A percentile compares a stretch with the other conserved stretches of the same genome.
Evolutionary conservation across 30 jellyfish, hydroid and myxozoan species (phyloP).

Genomic region (Cassiopea andromeda): DNA sequence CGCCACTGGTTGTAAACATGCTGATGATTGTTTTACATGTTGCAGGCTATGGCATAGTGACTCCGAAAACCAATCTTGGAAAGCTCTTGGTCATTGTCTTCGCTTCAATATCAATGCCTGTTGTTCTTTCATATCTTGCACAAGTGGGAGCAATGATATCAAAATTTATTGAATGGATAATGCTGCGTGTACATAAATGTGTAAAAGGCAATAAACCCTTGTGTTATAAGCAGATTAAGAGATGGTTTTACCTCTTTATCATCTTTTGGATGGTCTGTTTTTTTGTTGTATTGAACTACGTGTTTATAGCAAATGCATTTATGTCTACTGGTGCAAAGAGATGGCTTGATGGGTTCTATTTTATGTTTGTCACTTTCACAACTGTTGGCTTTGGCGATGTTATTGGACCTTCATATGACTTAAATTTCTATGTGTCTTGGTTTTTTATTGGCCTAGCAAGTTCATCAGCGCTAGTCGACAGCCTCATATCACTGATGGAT

Average conservation of each 20-base stretch:
- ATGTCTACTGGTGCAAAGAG: not conserved
- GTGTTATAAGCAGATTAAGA: slow-evolving; percentile 39
- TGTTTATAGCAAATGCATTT: not conserved
- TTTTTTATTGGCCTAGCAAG: slow-evolving; percentile 22
- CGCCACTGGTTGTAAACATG: too few species aligned
- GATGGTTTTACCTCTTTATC: slow-evolving; percentile 25
- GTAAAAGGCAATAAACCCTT: slow-evolving; percentile 32
- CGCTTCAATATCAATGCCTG: slow-evolving; percentile 45
- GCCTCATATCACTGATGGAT: not conserved
- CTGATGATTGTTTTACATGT: too few species aligned
- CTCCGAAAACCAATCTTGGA: slow-evolving; percentile 47
- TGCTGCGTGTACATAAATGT: slow-evolving; percentile 36
- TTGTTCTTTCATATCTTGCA: slow-evolving; percentile 14
- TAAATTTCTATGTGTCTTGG: not conserved
- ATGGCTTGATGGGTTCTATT: slow-evolving; percentile 34
- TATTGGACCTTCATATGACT: slow-evolving; percentile 16
- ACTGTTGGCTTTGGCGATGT: slow-evolving; percentile 62
- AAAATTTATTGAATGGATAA: not conserved
- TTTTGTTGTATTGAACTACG: not conserved
- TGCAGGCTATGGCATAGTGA: slow-evolving; percentile 47
- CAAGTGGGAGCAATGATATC: slow-evolving; percentile 28
- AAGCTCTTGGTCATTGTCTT: slow-evolving; percentile 40
- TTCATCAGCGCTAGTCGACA: slow-evolving; percentile 31
- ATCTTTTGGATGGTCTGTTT: not conserved
- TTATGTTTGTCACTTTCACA: slow-evolving; percentile 42